Evolutionary conservation across 2,888 invertebrate genomes (phyloP), one percentile per base, ranked within the genome.

Genomic region (Nephrotoma guestfalica): DNA sequence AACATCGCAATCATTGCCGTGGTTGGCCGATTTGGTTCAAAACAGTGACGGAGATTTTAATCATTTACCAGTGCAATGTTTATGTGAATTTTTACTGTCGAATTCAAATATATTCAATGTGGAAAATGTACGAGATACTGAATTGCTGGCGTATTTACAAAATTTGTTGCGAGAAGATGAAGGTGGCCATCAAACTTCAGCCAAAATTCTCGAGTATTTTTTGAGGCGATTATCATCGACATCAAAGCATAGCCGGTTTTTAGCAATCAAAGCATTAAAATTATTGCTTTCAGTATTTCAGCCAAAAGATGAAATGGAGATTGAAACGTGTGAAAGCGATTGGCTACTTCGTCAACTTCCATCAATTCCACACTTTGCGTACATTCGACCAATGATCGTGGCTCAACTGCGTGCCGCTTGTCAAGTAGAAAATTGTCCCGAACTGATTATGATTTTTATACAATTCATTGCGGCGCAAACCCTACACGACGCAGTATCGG

Each of bases 31-130:
- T 90, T 93, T 99, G 87, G 97, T 99, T 13, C 96, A 98, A 89
- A 97, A 96, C 89, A 97, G 97, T 88, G 98, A 98, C 90, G 96
- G 90, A 3, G 91, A 92, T 86, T 92, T 92, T 88, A 96, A 96
- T 89, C 96, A 98, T 89, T 92, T 99, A 30, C 99, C 99, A 0
- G 98, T 99, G n/a, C 98, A 98, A 90, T 99, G 98, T 90, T 93
- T 99, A 86, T 99, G 99, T 92, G 99, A 99, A 92, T 98, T 98
- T 92, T 93, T 99, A 86, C 93, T 98, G 1, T 94, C 95, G 87
- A 94, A 94, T 86, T 92, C 94, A 0, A 93, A 93, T 2, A 93
- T 94, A 87, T 95, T 95, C 88, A 94, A 94, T 89, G 93, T 94
- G n/a, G 95, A 96, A 87, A 92, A 91, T 86, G 90, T 89, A 43